Evolutionary conservation across 2,113 vertebrate genomes (phyloP), one percentile per base, ranked within the genome.

Genomic region (Callionymus lyra): DNA sequence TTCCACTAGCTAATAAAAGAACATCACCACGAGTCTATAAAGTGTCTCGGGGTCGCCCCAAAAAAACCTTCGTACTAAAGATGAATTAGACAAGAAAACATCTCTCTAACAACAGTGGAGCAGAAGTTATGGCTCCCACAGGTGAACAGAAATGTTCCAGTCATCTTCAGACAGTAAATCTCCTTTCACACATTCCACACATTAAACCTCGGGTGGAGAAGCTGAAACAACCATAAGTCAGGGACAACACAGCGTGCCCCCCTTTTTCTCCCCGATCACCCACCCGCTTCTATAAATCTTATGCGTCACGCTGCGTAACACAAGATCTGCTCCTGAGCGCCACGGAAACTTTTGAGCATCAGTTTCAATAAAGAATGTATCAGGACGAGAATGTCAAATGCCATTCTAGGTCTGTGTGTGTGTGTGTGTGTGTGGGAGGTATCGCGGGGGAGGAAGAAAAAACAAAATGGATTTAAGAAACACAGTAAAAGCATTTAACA

Each of bases 401-500:
- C n/a, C n/a, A n/a, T n/a, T n/a, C n/a, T n/a, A n/a, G n/a, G 44
- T 3, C 27, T 32, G 31, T 38, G 37, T 36, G 54, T 16, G 34
- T 14, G 39, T 8, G 2, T 31, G 18, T n/a, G 13, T 38, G 44
- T 41, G 31, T 32, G 54, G 59, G 37, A 33, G 17, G 63, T 43
- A 59, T 44, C 41, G 34, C 27, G 40, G 45, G 35, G 33, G 37
- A 27, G 47, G 54, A 64, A 67, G 46, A 41, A 44, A 44, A 63
- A 77, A 68, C 56, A 71, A 62, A 75, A 75, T 50, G 64, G 62
- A 62, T 67, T 69, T 66, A 65, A 77, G 76, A 69, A 75, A 79
- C 71, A 75, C 44, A 76, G 72, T 70, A 65, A 76, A 76, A 81
- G 73, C 63, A 34, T 77, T 77, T 79, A 80, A 80, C 69, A 62